Evolutionary conservation across 2,797 vertebrate species (phyloP).

Genomic region (Limnodromus scolopaceus): DNA sequence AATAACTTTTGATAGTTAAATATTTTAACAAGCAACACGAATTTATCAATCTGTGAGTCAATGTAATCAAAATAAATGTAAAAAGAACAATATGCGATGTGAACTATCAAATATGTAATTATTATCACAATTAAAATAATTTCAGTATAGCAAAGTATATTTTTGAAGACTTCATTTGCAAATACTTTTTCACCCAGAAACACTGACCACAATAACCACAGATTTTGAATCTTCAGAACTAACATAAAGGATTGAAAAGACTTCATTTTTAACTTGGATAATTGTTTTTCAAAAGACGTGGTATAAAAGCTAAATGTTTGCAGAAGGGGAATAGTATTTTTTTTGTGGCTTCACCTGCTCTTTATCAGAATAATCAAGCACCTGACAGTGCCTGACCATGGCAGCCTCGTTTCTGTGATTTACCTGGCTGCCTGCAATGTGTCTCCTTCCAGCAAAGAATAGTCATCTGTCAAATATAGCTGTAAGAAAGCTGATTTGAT

Average conservation of each 20-base stretch:
- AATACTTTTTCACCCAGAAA: not conserved
- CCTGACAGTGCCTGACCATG: not conserved
- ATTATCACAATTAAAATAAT: not conserved
- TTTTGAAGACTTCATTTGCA: not conserved
- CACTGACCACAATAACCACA: not conserved
- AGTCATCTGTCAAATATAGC: not conserved
- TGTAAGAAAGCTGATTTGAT: not conserved
- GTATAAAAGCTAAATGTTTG: not conserved
- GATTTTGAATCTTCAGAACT: not conserved
- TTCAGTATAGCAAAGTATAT: rapidly evolving
- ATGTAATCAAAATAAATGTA: not conserved
- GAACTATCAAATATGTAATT: rapidly evolving
- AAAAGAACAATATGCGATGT: not conserved
- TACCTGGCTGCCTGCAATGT: not conserved
- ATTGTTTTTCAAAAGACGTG: not conserved
- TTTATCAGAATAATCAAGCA: not conserved
- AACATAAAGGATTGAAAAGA: not conserved
- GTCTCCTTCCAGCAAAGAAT: not conserved
- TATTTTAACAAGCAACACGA: not conserved
- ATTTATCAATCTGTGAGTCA: not conserved
- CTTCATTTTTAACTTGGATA: not conserved
- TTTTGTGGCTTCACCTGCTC: not conserved
- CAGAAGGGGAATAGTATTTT: not conserved
- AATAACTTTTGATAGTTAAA: not conserved
- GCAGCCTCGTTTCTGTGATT: not conserved